A percentile compares a stretch with the other conserved stretches of the same genome.
Conservation (phyloP, 2,888 invertebrate species). For the Deilephila elpenor region DNA sequence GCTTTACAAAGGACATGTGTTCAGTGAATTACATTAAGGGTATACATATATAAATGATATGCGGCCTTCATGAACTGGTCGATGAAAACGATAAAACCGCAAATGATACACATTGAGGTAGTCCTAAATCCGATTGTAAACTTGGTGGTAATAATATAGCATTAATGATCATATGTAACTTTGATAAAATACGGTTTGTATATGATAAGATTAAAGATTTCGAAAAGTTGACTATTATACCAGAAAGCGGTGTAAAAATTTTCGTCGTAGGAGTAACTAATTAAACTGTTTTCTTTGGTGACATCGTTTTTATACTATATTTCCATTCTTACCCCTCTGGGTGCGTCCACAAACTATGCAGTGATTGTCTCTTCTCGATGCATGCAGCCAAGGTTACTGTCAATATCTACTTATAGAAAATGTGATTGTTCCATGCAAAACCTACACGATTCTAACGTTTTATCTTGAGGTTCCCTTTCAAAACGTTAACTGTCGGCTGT, state of each 20-base stretch:
- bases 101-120: neutral
- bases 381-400: constrained; percentile 69
- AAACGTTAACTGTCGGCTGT: constrained; percentile 27
- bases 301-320: constrained; percentile 5
- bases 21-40: neutral
- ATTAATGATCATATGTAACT: no score
- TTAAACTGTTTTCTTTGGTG: neutral
- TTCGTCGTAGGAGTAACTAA: no score
- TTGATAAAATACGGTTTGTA: no score
- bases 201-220: no score
- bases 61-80: neutral
- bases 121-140: neutral
- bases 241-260: no score
- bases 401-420: constrained; percentile 42
- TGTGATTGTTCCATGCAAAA: constrained; percentile 46
- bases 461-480: constrained; percentile 32
- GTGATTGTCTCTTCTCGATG: constrained; percentile 82
- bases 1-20: neutral
- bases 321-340: constrained; percentile 48
- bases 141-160: no score
- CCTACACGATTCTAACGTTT: constrained; percentile 39
- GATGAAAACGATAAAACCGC: neutral
- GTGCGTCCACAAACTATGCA: constrained; percentile 80
- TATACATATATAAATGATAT: neutral
- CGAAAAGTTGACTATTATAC: no score